These are phyloP conservation scores for Casuarius casuarius DNA, from an alignment of 2,113 vertebrate species.

Conservation along the genomic window DNA sequence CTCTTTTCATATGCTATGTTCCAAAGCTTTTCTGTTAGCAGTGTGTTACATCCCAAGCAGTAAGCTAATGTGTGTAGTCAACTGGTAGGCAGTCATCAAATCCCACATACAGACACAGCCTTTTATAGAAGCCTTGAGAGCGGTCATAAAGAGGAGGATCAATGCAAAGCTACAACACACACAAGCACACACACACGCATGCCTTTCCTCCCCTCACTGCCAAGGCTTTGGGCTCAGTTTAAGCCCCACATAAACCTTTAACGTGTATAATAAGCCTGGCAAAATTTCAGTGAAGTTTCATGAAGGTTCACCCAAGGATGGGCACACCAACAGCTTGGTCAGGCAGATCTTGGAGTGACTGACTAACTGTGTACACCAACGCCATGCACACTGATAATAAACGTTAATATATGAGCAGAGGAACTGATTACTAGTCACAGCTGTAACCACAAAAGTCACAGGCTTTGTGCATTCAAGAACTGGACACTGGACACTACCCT, in stretches of 20 bases:
- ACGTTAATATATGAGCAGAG: fast-evolving
- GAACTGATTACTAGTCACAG: not conserved
- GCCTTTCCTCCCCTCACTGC: not conserved
- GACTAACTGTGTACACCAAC: not conserved
- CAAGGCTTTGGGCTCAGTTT: not conserved
- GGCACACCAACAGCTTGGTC: fast-evolving
- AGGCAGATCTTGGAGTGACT: not conserved
- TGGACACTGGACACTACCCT: not conserved
- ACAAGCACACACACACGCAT: not conserved
- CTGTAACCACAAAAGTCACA: not conserved
- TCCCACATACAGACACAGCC: not conserved
- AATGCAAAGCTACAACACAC: not conserved
- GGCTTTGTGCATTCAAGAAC: not conserved
- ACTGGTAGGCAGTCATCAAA: not conserved
- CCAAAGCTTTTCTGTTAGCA: not conserved
- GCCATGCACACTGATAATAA: not conserved
- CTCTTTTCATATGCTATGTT: not conserved
- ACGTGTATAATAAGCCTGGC: not conserved
- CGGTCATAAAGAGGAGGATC: not conserved
- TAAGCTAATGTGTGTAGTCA: not conserved
- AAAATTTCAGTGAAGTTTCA: not conserved
- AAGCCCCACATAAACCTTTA: not conserved
- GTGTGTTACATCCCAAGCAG: not conserved
- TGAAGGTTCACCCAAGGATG: fast-evolving
- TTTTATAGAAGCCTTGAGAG: not conserved